Conservation (phyloP, 2,888 invertebrate genomes). For the Charanyca ferruginea region DNA sequence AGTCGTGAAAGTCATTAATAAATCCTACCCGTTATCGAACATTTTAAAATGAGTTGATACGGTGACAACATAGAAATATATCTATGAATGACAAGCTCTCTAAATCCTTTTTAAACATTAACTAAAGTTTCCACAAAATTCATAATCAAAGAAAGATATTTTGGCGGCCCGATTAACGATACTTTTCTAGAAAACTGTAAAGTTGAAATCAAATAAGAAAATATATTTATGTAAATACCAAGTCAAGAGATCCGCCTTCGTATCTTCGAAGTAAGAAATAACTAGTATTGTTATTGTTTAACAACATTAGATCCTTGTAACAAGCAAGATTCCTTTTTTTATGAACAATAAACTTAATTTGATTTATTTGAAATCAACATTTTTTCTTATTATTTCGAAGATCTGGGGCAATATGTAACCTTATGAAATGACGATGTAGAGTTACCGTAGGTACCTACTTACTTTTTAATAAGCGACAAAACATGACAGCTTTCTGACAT, state of each 20-base stretch:
- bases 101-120: not conserved
- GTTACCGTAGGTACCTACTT: not conserved
- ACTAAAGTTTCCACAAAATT: not conserved
- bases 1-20: not conserved
- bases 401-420: not conserved
- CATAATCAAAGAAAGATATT: not conserved
- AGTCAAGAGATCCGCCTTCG: not conserved
- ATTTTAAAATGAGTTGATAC: not conserved
- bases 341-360: too few species aligned
- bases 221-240: not conserved
- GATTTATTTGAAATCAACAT: too few species aligned
- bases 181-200: not conserved
- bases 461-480: not conserved
- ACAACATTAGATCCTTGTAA: too few species aligned
- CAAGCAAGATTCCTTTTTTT: too few species aligned
- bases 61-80: too few species aligned
- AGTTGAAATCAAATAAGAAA: not conserved
- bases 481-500: constrained; percentile 11
- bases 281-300: too few species aligned
- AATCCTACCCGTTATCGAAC: not conserved
- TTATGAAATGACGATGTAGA: too few species aligned
- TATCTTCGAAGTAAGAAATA: not conserved
- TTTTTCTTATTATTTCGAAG: too few species aligned
- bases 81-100: too few species aligned
- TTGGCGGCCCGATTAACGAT: not conserved